Evolutionary conservation across 1,140 invertebrate species (phyloP), one percentile per base, ranked within the genome.

Genomic region (Solenopsis fugax): DNA sequence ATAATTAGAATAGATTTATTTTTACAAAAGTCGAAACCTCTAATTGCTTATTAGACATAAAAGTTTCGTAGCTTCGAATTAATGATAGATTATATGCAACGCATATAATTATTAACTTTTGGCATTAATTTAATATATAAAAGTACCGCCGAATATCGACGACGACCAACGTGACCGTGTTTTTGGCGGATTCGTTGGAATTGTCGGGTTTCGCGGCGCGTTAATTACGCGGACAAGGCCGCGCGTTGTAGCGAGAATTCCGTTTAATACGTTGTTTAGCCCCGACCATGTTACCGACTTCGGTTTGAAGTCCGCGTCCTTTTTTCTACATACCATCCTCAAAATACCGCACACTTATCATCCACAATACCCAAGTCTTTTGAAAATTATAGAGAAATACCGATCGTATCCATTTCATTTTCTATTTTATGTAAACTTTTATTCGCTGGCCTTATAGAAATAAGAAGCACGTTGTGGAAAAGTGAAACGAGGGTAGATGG

Each of bases 171-270:
- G 18, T 64, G 76, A 21, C 58, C 24, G 41, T 60, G 45, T 78
- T 78, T 78, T 78, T 65, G 64, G 41, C 24, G 7, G 9, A 48
- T 18, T 24, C 60, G 76, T 64, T 37, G 76, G 45, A 78, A 78
- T 65, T 78, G 76, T 78, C 24, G 41, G 16, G 76, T 24, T 65
- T n/a, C 60, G 76, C 45, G 41, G 58, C 76, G 24, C 76, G 76
- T 78, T 78, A 78, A 78, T 78, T 78, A 78, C 58, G 37, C 5
- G 45, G 24, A 78, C 58, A 65, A 65, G 58, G 45, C 18, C 41
- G 18, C 76, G 24, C 76, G 58, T 78, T 65, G 60, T 34, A 16
- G 75, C 58, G 24, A 64, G 75, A 62, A 64, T 78, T 50, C 45
- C 18, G 18, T 50, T 78, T 78, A 78, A 78, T 65, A 64, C 45